Conservation (phyloP, 30 jellyfish, hydroid and myxozoan species). For the Aurelia coerulea region DNA sequence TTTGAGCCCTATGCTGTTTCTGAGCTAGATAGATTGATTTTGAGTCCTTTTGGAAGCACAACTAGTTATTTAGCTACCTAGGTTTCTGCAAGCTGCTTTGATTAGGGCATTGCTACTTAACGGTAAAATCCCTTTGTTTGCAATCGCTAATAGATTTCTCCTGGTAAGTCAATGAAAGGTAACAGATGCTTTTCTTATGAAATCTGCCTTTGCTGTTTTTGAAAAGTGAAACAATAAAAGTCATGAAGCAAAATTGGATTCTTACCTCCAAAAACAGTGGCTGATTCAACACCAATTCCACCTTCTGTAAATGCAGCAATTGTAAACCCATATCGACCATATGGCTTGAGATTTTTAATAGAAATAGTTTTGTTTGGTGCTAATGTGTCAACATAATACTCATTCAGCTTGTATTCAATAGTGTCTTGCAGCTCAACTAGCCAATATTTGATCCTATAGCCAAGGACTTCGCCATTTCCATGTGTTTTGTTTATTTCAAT, state of each 20-base stretch:
- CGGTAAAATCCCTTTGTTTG: too few species aligned
- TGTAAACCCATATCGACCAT: constrained; percentile 23
- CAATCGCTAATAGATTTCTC: too few species aligned
- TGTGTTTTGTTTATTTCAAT: constrained; percentile 14
- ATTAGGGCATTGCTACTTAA: too few species aligned
- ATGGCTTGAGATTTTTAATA: constrained; percentile 25
- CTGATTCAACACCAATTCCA: constrained; percentile 51
- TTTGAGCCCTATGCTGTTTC: too few species aligned
- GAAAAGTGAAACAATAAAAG: background rate
- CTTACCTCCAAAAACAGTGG: constrained; percentile 31
- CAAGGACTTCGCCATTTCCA: constrained; percentile 62
- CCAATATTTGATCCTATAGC: constrained; percentile 44
- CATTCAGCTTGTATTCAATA: background rate
- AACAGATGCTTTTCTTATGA: too few species aligned
- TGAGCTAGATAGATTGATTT: too few species aligned
- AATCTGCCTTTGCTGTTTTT: background rate
- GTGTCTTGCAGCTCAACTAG: constrained; percentile 17
- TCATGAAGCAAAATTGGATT: too few species aligned
- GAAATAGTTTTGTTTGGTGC: constrained; percentile 51
- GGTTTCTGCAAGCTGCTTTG: too few species aligned
- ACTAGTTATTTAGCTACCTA: too few species aligned
- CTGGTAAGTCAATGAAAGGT: too few species aligned
- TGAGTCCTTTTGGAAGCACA: too few species aligned
- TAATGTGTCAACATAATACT: background rate
- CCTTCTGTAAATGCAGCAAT: constrained; percentile 57